Base-by-base conservation (phyloP, 2,797 vertebrate genomes). In the Nannoperca australis region DNA sequence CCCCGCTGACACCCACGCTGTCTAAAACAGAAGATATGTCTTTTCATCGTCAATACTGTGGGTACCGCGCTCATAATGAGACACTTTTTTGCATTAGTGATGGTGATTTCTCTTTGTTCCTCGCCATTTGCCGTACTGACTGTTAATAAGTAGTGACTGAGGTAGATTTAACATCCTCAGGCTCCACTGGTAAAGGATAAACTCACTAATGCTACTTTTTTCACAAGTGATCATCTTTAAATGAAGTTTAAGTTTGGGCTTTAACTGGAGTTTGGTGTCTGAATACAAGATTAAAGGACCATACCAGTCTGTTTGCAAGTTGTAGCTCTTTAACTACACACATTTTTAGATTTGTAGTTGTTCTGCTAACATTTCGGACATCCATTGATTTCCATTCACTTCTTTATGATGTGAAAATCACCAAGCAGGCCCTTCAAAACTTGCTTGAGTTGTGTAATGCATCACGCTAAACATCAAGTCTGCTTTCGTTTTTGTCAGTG, bases 1-100 rank as follows among this genome's bases (percentile, higher is more conserved):
- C 70, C 87, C 73, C 47, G 9, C 70, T 77, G 80, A 79, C 67
- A 40, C 84, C 83, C 73, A 81, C 75, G 17, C 84, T 50, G 66
- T 82, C 80, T 51, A 62, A 85, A 85, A 71, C 72, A 79, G 54
- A 82, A 81, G 76, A 85, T 36, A 10, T 32, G 34, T 72, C 73
- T 80, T 78, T 86, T 61, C 72, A 68, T 69, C 60, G 7, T 81
- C 82, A 75, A 65, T 51, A 82, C 73, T 58, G 80, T 49, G 66
- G 79, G 72, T 53, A 58, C 61, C 73, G 73, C 60, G 32, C 62
- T 82, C 70, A 58, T 71, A 65, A 73, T 27, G 30, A 79, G 61
- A 63, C 62, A 42, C 36, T 78, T 79, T 74, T 53, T 70, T 73
- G 71, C 70, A 70, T 85, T 49, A 74, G 38, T 24, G 55, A 40